Percentiles rank a stretch among this genome's conserved stretches.
Evolutionary conservation across 2,888 invertebrate genomes (phyloP).

Genomic region (Latheticus oryzae): DNA sequence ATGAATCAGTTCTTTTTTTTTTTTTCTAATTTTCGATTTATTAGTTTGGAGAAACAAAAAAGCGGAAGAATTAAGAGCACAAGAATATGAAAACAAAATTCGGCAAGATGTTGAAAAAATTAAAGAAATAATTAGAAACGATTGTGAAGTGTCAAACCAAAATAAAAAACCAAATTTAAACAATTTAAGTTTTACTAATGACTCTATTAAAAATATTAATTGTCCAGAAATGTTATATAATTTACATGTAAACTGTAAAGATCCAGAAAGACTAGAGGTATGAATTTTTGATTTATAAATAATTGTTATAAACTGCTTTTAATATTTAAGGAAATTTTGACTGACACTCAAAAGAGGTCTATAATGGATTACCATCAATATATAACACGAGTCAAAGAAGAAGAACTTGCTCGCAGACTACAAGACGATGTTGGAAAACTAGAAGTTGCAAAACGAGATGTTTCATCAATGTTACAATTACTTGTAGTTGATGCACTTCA

Average conservation of each 20-base stretch:
- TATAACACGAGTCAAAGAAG: constrained; percentile 58
- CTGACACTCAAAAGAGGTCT: constrained; percentile 63
- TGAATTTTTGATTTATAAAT: constrained; percentile 33
- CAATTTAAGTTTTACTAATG: constrained; percentile 48
- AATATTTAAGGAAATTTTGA: constrained; percentile 65
- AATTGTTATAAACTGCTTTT: neutral
- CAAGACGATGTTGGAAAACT: constrained; percentile 49
- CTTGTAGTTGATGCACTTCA: constrained; percentile 63
- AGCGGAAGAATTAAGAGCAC: constrained; percentile 60
- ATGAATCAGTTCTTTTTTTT: constrained; percentile 15
- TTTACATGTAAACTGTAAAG: constrained; percentile 64
- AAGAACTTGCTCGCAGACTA: constrained; percentile 50
- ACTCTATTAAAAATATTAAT: constrained; percentile 63
- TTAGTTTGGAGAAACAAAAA: constrained; percentile 64
- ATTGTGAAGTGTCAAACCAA: constrained; percentile 60
- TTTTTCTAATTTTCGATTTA: constrained; percentile 31
- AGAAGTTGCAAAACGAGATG: constrained; percentile 56
- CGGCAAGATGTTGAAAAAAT: constrained; percentile 69
- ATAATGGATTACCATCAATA: constrained; percentile 64
- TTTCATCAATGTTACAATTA: constrained; percentile 65
- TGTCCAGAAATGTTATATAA: constrained; percentile 56
- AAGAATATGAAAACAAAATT: constrained; percentile 68
- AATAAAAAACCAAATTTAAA: constrained; percentile 20
- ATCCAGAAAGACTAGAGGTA: constrained; percentile 68
- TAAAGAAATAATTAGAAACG: constrained; percentile 68